phyloP scores from a whole-genome alignment of 2,113 vertebrate species.

The Cyanoramphus novaezelandiae region DNA sequence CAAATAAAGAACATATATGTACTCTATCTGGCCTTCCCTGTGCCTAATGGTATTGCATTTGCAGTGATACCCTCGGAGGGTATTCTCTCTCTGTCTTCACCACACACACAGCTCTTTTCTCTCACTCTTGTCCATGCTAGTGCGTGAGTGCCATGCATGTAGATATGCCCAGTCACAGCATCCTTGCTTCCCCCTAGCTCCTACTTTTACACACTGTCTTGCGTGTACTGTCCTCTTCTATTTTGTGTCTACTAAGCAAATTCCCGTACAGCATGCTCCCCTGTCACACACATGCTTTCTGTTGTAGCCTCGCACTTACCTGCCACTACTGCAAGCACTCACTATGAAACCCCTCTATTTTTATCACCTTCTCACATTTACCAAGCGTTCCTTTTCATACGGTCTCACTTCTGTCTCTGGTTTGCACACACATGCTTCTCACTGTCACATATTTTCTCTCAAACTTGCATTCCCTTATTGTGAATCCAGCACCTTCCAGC shows the following conservation, averaged over 20 bases:
- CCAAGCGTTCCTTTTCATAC: background rate
- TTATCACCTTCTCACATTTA: background rate
- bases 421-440: background rate
- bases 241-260: background rate
- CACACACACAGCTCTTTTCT: background rate
- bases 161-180: background rate
- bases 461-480: background rate
- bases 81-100: background rate
- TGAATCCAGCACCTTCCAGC: conserved; percentile 14
- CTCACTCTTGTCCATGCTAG: background rate
- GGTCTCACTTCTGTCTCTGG: background rate
- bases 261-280: background rate
- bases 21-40: background rate
- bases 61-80: background rate
- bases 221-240: background rate
- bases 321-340: background rate
- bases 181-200: background rate
- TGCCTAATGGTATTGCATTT: background rate
- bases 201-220: background rate
- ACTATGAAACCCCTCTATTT: background rate
- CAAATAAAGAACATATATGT: background rate
- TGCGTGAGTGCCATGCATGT: background rate
- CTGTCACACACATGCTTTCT: background rate
- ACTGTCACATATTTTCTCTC: background rate
- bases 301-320: background rate